phyloP scores from a whole-genome alignment of 2,797 vertebrate species.

The Gorsachius magnificus region DNA sequence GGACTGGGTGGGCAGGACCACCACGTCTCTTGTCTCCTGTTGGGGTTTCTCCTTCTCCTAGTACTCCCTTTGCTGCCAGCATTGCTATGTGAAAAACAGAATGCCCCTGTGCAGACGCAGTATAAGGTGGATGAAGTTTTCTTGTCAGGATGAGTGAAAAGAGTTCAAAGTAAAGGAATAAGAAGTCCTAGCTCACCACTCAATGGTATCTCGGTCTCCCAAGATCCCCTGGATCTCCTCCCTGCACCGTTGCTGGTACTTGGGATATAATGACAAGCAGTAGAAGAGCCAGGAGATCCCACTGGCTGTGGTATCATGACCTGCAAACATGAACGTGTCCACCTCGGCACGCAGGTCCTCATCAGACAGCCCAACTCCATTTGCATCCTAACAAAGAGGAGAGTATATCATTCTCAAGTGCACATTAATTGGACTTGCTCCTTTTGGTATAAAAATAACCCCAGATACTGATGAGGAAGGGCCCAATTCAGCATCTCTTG shows the following conservation, averaged over 20 bases:
- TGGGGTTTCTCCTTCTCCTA: background rate
- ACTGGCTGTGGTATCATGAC: conserved; percentile 86
- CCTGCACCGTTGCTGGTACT: conserved; percentile 87
- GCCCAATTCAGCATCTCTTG: background rate
- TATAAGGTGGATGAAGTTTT: background rate
- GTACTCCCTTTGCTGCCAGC: background rate
- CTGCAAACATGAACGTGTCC: conserved; percentile 92
- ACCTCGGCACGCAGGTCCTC: conserved; percentile 86
- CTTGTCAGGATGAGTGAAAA: background rate
- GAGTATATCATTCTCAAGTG: background rate
- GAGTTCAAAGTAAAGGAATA: background rate
- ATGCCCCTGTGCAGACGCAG: background rate
- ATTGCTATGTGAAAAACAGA: background rate
- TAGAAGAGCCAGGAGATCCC: conserved; percentile 88
- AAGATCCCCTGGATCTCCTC: conserved; percentile 83
- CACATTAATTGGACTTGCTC: background rate
- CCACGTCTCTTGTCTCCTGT: rapidly evolving
- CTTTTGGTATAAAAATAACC: background rate
- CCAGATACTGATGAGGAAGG: background rate
- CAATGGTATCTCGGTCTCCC: conserved; percentile 75
- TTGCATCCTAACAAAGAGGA: conserved; percentile 79
- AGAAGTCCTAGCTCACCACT: conserved; percentile 82
- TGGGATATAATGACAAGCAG: conserved; percentile 82
- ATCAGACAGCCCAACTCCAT: conserved; percentile 80
- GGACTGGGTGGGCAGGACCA: background rate